Base-by-base conservation (phyloP, 1,140 invertebrate genomes). In the Drosophila subobscura region DNA sequence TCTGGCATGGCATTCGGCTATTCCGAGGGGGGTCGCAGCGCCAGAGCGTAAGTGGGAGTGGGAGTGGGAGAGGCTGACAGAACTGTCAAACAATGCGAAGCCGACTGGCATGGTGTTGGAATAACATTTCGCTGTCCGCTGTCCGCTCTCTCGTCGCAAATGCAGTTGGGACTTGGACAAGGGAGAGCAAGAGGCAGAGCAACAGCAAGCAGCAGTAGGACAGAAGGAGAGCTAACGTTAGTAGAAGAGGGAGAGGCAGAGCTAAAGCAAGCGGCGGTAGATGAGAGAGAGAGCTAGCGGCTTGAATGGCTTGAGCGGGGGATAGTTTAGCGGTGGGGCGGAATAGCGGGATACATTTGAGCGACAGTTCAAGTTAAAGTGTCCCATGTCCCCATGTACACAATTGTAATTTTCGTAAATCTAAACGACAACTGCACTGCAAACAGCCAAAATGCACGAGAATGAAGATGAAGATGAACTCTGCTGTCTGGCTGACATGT, bases 321-420 rank as follows among this genome's bases (percentile, higher is more conserved):
- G 37, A 37, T 37, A 12, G 33, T 37, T 37, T 12, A 37, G 33
- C 33, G 33, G 33, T 8, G 37, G 52, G 55, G 40, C 54, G 44
- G 41, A 33, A 20, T 20, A 51, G 45, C 49, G 46, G 42, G 46
- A 50, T 74, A 46, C 54, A 60, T 37, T 55, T 45, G 51, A 58
- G 64, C 71, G 80, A 63, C 77, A 86, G 70, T 85, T 85, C 83
- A 81, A 74, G 77, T 77, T 85, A 83, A 85, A 85, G 81, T 81
- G 27, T 5, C 14, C 27, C 4, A 3, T 20, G 8, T 22, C 14
- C 29, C 51, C 74, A 63, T 81, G 78, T 81, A 85, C 73, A 86
- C 68, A 86, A 76, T 80, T 77, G 81, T 86, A 84, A 86, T 86
- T 84, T 84, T 74, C 73, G 67, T 65, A 77, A 85, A 86, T 86